Percentiles rank a stretch among this genome's conserved stretches.
Conservation (phyloP, 2,113 vertebrate genomes). For the Dryoscopus gambensis region DNA sequence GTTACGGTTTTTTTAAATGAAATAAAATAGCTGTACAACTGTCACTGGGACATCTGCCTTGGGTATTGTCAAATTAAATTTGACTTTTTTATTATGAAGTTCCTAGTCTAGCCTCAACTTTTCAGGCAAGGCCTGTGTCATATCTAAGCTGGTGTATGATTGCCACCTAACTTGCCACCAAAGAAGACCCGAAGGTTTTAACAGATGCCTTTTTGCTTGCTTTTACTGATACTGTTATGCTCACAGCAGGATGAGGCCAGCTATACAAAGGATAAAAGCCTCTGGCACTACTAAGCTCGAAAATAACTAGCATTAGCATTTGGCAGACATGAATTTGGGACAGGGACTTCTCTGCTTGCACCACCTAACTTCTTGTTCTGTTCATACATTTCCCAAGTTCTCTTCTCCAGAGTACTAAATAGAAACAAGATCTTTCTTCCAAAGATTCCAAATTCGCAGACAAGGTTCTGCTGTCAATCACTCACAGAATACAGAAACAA, state of each 20-base stretch:
- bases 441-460: not conserved
- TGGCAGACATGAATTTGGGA: not conserved
- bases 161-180: not conserved
- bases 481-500: not conserved
- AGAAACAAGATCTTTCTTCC: not conserved
- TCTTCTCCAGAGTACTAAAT: not conserved
- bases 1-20: not conserved
- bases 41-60: not conserved
- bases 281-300: not conserved
- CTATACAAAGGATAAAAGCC: not conserved
- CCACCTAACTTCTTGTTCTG: not conserved
- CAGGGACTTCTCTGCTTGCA: not conserved
- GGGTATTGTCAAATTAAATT: not conserved
- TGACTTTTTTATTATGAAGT: not conserved
- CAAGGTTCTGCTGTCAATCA: not conserved
- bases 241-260: not conserved
- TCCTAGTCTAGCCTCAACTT: not conserved
- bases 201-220: not conserved
- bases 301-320: not conserved
- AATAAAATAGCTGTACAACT: not conserved
- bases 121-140: not conserved
- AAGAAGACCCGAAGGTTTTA: not conserved
- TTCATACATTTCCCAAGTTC: not conserved
- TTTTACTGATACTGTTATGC: rapidly evolving
- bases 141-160: not conserved